These are phyloP conservation scores for Climacteris rufus DNA, from an alignment of 2,113 vertebrate genomes.

Conservation along the genomic window DNA sequence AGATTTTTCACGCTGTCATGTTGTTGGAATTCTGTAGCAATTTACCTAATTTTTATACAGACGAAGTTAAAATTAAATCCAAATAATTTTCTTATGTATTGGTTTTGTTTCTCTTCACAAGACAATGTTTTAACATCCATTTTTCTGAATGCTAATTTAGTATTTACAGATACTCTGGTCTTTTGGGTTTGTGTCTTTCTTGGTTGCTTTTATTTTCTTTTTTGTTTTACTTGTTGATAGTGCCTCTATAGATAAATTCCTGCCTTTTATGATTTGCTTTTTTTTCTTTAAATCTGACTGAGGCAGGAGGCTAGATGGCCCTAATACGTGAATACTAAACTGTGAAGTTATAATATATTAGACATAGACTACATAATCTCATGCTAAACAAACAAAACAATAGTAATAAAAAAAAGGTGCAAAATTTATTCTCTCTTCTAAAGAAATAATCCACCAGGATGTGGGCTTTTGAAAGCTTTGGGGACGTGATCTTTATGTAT, in stretches of 20 bases:
- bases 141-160: not conserved
- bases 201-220: not conserved
- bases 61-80: not conserved
- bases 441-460: not conserved
- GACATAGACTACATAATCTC: not conserved
- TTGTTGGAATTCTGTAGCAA: not conserved
- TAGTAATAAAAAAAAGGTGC: rapidly evolving
- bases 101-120: not conserved
- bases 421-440: not conserved
- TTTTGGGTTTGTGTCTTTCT: not conserved
- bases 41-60: not conserved
- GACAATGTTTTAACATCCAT: not conserved
- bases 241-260: not conserved
- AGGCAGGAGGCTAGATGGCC: not conserved
- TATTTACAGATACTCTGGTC: not conserved
- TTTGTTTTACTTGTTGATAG: not conserved
- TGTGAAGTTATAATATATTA: not conserved
- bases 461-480: not conserved
- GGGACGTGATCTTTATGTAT: not conserved
- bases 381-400: not conserved
- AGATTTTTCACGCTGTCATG: not conserved
- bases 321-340: not conserved
- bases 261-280: not conserved
- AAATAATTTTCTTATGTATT: not conserved
- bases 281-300: not conserved